Evolutionary conservation across 2,797 vertebrate genomes (phyloP).

Genomic region (Buceros bicornis): DNA sequence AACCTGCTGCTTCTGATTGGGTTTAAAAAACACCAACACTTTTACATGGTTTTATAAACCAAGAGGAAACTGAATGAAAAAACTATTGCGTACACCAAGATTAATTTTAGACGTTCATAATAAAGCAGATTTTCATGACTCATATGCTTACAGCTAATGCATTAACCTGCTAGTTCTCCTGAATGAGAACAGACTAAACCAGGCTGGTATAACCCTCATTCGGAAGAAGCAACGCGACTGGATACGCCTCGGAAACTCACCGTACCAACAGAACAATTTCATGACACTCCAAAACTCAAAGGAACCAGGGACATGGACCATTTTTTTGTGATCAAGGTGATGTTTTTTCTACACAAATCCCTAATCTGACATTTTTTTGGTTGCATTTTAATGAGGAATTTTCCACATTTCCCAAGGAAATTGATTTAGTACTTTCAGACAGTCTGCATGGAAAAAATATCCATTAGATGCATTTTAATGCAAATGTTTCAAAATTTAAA

Average conservation of each 20-base stretch:
- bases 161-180: not conserved
- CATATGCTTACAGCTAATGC: not conserved
- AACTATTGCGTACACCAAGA: not conserved
- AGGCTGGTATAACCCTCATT: not conserved
- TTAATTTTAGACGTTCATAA: not conserved
- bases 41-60: not conserved
- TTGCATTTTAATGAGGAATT: not conserved
- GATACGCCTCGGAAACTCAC: not conserved
- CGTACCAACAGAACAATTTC: not conserved
- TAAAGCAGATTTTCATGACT: not conserved
- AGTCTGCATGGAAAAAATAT: not conserved
- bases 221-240: not conserved
- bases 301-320: not conserved
- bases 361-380: not conserved
- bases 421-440: not conserved
- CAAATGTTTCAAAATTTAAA: not conserved
- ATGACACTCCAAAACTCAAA: not conserved
- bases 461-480: not conserved
- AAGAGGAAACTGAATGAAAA: not conserved
- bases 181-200: not conserved
- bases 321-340: not conserved
- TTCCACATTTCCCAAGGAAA: not conserved
- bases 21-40: not conserved
- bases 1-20: not conserved
- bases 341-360: not conserved